phyloP scores from a whole-genome alignment of 2,113 vertebrate genomes.

The Mionectes macconnelli region DNA sequence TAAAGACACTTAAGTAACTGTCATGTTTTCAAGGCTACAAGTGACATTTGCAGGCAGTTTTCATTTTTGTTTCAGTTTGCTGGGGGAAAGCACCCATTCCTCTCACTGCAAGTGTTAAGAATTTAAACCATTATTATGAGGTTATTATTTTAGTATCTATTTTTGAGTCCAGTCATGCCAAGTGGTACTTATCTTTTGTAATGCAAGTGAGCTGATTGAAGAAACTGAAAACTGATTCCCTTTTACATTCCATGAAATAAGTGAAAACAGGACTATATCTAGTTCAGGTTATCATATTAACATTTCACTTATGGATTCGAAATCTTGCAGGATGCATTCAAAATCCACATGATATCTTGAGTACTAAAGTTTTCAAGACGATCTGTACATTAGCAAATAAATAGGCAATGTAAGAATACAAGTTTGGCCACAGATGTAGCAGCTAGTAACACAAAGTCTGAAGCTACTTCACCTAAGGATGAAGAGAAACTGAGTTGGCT shows the following conservation, averaged over 20 bases:
- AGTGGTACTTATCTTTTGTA: conserved; percentile 70
- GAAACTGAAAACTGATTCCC: conserved; percentile 58
- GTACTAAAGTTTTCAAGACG: conserved; percentile 65
- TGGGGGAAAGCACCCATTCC: conserved; percentile 4
- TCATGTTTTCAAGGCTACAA: conserved; percentile 1
- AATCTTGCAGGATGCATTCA: conserved; percentile 64
- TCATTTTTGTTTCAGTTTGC: neutral
- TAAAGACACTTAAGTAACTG: neutral
- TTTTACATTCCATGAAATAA: conserved; percentile 60
- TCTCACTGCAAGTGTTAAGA: conserved; percentile 30
- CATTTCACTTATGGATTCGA: conserved; percentile 53
- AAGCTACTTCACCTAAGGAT: neutral
- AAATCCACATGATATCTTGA: conserved; percentile 67
- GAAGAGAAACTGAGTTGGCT: neutral
- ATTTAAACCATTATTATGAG: conserved; percentile 26
- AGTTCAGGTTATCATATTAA: conserved; percentile 55
- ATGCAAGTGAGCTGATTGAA: conserved; percentile 59
- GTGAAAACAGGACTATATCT: conserved; percentile 40
- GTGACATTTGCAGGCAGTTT: neutral
- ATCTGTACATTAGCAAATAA: conserved; percentile 72
- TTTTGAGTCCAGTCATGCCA: conserved; percentile 61
- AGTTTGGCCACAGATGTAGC: neutral
- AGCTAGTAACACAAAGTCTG: neutral
- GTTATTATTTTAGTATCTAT: conserved; percentile 69
- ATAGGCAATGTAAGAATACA: conserved; percentile 55